phyloP scores from a whole-genome alignment of 2,113 vertebrate genomes.

The Probosciger aterrimus region DNA sequence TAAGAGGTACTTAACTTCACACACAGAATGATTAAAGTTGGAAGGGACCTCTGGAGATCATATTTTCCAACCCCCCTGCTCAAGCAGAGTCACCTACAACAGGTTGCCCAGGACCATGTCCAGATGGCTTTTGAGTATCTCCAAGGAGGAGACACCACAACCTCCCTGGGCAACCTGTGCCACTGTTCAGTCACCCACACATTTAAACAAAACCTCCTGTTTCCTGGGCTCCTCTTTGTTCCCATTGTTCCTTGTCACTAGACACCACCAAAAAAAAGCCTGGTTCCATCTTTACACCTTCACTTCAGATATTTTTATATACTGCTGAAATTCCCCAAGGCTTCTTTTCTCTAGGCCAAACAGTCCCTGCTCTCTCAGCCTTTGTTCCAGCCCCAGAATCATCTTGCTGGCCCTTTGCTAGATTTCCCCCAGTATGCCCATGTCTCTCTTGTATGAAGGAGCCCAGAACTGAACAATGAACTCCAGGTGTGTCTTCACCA shows the following conservation, averaged over 20 bases:
- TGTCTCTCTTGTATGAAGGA: background rate
- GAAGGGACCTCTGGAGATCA: background rate
- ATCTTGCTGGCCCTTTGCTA: no score
- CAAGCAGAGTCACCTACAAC: background rate
- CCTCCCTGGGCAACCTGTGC: background rate
- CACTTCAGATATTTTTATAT: background rate
- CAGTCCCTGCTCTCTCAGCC: background rate
- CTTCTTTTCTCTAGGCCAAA: background rate
- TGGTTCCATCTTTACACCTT: background rate
- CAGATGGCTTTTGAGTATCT: background rate
- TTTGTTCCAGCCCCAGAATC: background rate
- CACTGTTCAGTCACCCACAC: background rate
- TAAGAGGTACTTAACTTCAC: background rate
- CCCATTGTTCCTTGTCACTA: background rate
- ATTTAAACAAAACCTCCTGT: background rate
- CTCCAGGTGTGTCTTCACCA: background rate
- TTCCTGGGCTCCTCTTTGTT: background rate
- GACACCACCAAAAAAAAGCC: background rate
- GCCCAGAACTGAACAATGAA: background rate
- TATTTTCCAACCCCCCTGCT: background rate
- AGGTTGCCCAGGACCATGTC: background rate
- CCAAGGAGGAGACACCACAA: background rate
- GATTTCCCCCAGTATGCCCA: background rate
- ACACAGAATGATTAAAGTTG: background rate
- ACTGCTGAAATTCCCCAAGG: background rate